Conservation (phyloP, 2,113 vertebrate species). For the Actinemys pallida region DNA sequence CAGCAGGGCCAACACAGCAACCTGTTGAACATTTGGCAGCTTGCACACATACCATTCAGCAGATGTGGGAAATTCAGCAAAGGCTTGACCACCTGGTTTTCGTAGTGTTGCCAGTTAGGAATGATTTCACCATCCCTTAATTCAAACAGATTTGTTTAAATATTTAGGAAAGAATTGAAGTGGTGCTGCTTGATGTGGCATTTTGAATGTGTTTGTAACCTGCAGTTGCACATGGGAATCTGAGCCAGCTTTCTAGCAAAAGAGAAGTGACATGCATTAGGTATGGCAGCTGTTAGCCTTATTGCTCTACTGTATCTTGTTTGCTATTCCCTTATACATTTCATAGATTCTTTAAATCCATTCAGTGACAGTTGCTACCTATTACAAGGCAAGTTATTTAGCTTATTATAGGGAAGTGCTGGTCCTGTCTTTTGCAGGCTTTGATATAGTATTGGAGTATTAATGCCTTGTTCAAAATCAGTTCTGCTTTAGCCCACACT, state of each 20-base stretch:
- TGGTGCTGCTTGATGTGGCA: background rate
- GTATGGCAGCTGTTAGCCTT: background rate
- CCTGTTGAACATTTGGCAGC: background rate
- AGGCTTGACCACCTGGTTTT: background rate
- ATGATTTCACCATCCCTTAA: background rate
- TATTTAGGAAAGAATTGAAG: background rate
- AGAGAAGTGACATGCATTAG: background rate
- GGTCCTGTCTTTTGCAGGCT: background rate
- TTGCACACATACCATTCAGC: background rate
- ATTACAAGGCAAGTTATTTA: background rate
- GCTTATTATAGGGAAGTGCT: background rate
- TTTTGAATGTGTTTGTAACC: slow-evolving; percentile 20
- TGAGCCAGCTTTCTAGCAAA: background rate
- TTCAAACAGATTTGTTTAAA: slow-evolving; percentile 23
- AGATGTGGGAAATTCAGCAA: background rate
- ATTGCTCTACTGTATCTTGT: background rate
- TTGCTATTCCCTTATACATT: background rate
- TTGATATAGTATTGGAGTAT: background rate
- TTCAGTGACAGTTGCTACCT: background rate
- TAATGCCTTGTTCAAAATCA: background rate
- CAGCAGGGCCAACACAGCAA: rapidly evolving
- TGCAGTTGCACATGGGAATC: background rate
- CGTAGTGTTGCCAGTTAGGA: background rate
- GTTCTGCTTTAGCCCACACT: background rate
- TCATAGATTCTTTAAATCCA: background rate